phyloP scores from a whole-genome alignment of 2,113 vertebrate genomes.

The Pseudonaja textilis region DNA sequence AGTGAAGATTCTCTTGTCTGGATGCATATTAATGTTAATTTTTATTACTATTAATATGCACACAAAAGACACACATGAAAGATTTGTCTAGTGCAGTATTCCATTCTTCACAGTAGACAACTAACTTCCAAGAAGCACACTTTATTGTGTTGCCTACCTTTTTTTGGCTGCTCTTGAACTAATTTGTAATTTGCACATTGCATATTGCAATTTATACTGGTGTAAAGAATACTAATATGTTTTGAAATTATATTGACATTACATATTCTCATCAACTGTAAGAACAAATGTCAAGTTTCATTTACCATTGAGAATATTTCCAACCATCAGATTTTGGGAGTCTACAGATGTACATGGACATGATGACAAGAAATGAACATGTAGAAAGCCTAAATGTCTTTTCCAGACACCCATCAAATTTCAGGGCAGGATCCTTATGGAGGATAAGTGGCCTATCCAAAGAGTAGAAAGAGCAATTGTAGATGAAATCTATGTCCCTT shows the following conservation, averaged over 20 bases:
- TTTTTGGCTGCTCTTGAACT: neutral
- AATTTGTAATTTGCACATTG: neutral
- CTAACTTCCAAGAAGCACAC: neutral
- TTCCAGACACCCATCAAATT: neutral
- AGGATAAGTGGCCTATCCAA: neutral
- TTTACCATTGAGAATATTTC: neutral
- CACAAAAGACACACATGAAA: neutral
- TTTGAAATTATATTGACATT: slow-evolving; percentile 29
- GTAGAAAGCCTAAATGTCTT: neutral
- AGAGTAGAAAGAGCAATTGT: neutral
- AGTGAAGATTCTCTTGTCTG: neutral
- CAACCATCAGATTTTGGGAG: neutral
- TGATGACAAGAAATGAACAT: neutral
- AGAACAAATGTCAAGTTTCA: neutral
- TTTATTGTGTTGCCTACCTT: neutral
- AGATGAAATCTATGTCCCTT: neutral
- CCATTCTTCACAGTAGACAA: neutral
- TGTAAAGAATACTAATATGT: slow-evolving; percentile 31
- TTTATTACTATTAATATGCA: neutral
- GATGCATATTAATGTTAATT: slow-evolving; percentile 3
- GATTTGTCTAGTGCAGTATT: neutral
- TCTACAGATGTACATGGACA: neutral
- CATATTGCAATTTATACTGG: neutral
- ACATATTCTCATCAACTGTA: slow-evolving; percentile 18
- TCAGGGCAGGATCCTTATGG: neutral